These are phyloP conservation scores for Tetanocera ferruginea DNA, from an alignment of 2,888 invertebrate species.

Conservation along the genomic window DNA sequence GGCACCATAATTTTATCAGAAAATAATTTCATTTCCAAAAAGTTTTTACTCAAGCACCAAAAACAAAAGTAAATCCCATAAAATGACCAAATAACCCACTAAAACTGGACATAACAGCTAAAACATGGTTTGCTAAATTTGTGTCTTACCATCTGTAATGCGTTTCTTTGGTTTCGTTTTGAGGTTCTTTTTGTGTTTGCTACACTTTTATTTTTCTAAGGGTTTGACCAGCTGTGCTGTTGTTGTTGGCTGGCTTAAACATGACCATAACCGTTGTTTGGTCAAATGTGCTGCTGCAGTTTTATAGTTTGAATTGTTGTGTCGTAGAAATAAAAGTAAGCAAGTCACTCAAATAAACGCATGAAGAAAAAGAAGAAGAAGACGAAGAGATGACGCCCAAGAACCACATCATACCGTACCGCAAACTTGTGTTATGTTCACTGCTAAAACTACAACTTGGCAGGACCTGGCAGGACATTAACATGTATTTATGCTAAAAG, in stretches of 20 bases:
- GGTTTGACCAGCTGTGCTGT: not conserved
- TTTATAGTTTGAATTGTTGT: constrained; percentile 23
- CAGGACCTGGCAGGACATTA: constrained; percentile 50
- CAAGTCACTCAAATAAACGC: constrained; percentile 12
- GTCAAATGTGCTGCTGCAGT: not conserved
- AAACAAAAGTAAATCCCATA: too few relatives aligned
- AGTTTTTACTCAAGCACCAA: too few relatives aligned
- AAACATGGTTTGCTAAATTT: too few relatives aligned
- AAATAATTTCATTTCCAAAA: too few relatives aligned
- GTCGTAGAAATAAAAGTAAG: constrained; percentile 21
- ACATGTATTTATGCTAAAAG: constrained; percentile 64
- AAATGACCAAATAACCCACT: too few relatives aligned
- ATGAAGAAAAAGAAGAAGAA: too few relatives aligned
- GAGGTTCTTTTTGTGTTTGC: not conserved
- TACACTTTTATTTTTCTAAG: not conserved
- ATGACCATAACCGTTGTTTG: constrained; percentile 17
- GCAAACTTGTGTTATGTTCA: too few relatives aligned
- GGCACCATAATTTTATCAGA: too few relatives aligned
- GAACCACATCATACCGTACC: too few relatives aligned
- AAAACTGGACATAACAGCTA: too few relatives aligned
- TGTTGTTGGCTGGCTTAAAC: not conserved
- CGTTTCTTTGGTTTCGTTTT: not conserved
- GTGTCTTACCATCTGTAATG: too few relatives aligned
- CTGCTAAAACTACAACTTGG: not conserved
- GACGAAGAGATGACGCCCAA: too few relatives aligned